A percentile compares a stretch with the other conserved stretches of the same genome.
Evolutionary conservation across 2,797 vertebrate genomes (phyloP).

Genomic region (Anguilla anguilla): DNA sequence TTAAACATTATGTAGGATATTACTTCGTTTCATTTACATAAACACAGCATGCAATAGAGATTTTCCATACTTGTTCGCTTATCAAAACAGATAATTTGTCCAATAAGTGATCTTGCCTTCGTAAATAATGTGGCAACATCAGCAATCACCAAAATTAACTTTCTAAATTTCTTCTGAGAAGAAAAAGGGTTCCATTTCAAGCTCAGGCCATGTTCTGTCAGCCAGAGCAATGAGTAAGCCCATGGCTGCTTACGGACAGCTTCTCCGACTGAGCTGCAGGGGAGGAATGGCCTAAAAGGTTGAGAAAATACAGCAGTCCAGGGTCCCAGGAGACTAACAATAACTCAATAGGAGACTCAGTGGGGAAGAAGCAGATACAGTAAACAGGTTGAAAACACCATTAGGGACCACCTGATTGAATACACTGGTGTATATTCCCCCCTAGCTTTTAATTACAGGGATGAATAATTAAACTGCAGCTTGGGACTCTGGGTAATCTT

Average conservation of each 20-base stretch:
- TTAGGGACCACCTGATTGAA: constrained; percentile 27
- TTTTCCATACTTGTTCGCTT: background rate
- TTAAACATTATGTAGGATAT: too few species aligned
- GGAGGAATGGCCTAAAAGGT: constrained; percentile 52
- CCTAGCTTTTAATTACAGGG: background rate
- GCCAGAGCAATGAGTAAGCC: constrained; percentile 39
- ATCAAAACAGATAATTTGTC: too few species aligned
- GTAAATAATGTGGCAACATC: too few species aligned
- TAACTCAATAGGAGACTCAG: constrained; percentile 50
- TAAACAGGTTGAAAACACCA: constrained; percentile 39
- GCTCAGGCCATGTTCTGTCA: background rate
- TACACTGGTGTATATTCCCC: background rate
- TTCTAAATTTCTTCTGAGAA: too few species aligned
- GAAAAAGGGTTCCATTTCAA: too few species aligned
- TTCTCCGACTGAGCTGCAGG: constrained; percentile 29
- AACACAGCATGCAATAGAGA: too few species aligned
- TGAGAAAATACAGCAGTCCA: constrained; percentile 42
- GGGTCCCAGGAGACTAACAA: constrained; percentile 15
- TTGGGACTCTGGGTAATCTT: too few species aligned
- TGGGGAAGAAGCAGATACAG: constrained; percentile 30
- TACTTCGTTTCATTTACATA: too few species aligned
- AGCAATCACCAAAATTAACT: too few species aligned
- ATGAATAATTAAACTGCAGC: background rate
- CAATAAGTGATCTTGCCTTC: too few species aligned
- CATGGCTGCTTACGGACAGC: background rate